A percentile compares a stretch with the other conserved stretches of the same genome.
These are phyloP conservation scores for Crypturellus undulatus DNA, from an alignment of 2,113 vertebrate genomes.

Conservation along the genomic window DNA sequence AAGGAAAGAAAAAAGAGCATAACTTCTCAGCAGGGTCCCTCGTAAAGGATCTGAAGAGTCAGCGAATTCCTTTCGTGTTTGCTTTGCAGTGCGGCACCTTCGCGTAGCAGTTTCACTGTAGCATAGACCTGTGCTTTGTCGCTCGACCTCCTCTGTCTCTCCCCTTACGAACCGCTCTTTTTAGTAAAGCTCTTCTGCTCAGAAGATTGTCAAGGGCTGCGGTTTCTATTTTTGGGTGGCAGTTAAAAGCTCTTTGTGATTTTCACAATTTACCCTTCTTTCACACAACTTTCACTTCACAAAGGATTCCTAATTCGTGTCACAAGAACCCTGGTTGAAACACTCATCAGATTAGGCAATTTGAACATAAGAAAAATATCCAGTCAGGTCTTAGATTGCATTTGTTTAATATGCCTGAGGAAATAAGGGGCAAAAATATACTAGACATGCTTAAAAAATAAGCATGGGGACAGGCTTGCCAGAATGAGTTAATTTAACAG, in stretches of 20 bases:
- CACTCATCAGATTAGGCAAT: background rate
- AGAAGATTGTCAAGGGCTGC: conserved; percentile 36
- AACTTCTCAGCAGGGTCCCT: background rate
- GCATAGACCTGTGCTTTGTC: conserved; percentile 37
- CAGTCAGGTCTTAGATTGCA: background rate
- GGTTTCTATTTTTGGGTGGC: conserved; percentile 55
- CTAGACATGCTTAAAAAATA: background rate
- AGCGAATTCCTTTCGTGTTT: conserved; percentile 29
- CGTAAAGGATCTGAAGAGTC: conserved; percentile 4
- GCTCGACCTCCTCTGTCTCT: conserved; percentile 47
- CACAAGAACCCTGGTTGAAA: background rate
- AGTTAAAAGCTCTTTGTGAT: conserved; percentile 32
- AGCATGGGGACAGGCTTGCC: background rate
- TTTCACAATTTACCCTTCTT: conserved; percentile 29
- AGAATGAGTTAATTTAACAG: background rate
- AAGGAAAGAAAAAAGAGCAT: background rate
- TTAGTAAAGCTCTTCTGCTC: conserved; percentile 40
- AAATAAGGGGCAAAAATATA: background rate
- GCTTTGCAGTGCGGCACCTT: conserved; percentile 14
- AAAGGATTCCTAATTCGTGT: background rate
- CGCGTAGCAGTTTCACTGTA: conserved; percentile 21
- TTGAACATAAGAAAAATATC: background rate
- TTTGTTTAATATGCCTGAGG: background rate
- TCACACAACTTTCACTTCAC: conserved; percentile 1
- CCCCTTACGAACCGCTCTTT: conserved; percentile 44